These are phyloP conservation scores for Cynopterus brachyotis DNA, from an alignment of 2,113 vertebrate species.

Conservation along the genomic window DNA sequence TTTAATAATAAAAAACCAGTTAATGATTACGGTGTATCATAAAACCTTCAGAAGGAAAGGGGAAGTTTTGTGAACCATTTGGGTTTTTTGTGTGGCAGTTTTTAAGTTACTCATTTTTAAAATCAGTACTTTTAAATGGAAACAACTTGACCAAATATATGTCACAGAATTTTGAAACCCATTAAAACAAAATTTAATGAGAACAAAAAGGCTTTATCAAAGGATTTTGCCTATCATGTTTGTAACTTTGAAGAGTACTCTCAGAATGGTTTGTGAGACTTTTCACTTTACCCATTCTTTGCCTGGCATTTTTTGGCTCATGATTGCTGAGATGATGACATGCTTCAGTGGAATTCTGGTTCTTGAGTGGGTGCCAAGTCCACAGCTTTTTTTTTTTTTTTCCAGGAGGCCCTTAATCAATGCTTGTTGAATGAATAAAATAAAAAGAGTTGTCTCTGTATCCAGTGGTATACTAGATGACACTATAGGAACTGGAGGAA, in stretches of 20 bases:
- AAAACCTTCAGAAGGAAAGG: no score
- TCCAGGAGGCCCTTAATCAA: neutral
- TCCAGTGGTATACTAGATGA: neutral
- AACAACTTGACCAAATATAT: no score
- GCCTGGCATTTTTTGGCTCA: constrained; percentile 11
- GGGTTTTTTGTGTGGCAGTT: no score
- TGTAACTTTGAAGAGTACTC: constrained; percentile 41
- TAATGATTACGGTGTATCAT: no score
- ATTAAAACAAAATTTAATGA: no score
- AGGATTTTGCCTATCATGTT: constrained; percentile 72
- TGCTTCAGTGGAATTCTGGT: neutral
- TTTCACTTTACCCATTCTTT: constrained; percentile 25
- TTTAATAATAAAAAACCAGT: no score
- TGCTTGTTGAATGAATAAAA: constrained; percentile 22
- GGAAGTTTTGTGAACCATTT: no score
- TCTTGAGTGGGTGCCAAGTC: neutral
- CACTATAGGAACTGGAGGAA: neutral
- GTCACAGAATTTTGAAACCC: no score
- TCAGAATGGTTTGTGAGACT: neutral
- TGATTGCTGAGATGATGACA: neutral
- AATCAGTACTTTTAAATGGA: no score
- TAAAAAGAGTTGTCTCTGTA: neutral
- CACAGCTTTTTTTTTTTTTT: no score
- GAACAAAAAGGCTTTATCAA: constrained; percentile 62
- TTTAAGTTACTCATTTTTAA: no score